Evolutionary conservation across 2,113 vertebrate species (phyloP).

Genomic region (Himantopus leucocephalus): DNA sequence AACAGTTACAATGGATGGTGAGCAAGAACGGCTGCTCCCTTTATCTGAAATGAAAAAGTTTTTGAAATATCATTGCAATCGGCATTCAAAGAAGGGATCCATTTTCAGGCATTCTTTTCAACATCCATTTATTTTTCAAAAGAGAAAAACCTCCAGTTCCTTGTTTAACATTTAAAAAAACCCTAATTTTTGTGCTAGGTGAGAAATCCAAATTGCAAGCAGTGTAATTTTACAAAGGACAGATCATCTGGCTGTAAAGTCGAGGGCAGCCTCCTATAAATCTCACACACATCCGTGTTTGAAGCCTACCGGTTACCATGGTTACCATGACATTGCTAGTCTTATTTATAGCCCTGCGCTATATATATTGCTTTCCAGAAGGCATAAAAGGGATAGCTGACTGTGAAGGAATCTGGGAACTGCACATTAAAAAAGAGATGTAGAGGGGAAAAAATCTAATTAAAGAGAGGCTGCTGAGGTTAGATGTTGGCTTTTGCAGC

Average conservation of each 20-base stretch:
- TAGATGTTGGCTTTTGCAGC: background rate
- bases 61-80: background rate
- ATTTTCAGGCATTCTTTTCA: background rate
- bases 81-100: background rate
- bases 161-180: background rate
- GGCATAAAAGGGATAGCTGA: constrained; percentile 65
- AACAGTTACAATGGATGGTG: background rate
- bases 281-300: constrained; percentile 38
- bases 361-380: constrained; percentile 73
- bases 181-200: background rate
- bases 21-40: background rate
- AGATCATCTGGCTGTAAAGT: constrained; percentile 51
- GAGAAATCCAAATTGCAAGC: constrained; percentile 11
- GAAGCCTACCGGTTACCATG: constrained; percentile 72
- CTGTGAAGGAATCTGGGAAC: constrained; percentile 67
- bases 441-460: constrained; percentile 17
- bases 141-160: accelerated
- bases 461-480: background rate
- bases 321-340: constrained; percentile 70
- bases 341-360: constrained; percentile 76
- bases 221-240: constrained; percentile 43
- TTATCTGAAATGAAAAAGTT: background rate
- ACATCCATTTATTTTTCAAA: background rate
- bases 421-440: constrained; percentile 15
- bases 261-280: constrained; percentile 54